Evolutionary conservation across 1,140 invertebrate species (phyloP).

Genomic region (Muscidifurax raptorellus): DNA sequence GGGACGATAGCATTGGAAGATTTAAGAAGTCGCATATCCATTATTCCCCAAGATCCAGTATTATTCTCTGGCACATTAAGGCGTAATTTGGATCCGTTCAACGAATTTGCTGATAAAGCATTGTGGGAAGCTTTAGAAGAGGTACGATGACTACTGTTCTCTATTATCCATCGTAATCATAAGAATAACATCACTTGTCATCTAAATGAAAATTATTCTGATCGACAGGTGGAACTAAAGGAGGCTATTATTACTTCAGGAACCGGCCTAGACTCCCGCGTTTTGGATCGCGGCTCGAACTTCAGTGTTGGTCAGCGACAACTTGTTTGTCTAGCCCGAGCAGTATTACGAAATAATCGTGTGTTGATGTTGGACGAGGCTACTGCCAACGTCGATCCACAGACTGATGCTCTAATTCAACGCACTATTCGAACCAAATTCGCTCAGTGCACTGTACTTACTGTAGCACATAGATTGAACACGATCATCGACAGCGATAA

Average conservation of each 20-base stretch:
- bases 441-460: conserved; percentile 75
- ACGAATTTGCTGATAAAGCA: conserved; percentile 15
- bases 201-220: background rate
- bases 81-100: conserved; percentile 38
- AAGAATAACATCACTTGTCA: background rate
- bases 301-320: conserved; percentile 58
- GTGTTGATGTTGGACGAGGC: conserved; percentile 81
- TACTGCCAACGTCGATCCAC: conserved; percentile 64
- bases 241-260: background rate
- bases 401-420: conserved; percentile 69
- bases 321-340: conserved; percentile 79
- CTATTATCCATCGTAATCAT: background rate
- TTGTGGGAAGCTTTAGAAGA: conserved; percentile 39
- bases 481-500: conserved; percentile 47
- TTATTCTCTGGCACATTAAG: conserved; percentile 36
- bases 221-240: conserved; percentile 14
- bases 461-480: conserved; percentile 75
- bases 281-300: conserved; percentile 15
- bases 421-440: conserved; percentile 66
- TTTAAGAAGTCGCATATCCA: conserved; percentile 39
- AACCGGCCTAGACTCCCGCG: conserved; percentile 13
- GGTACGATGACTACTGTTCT: background rate
- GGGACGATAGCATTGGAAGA: conserved; percentile 26
- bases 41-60: conserved; percentile 43
- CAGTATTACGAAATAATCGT: conserved; percentile 77